A percentile compares a stretch with the other conserved stretches of the same genome.
These are phyloP conservation scores for Drosophila mulleri DNA, from an alignment of 2,888 invertebrate species.

Conservation along the genomic window DNA sequence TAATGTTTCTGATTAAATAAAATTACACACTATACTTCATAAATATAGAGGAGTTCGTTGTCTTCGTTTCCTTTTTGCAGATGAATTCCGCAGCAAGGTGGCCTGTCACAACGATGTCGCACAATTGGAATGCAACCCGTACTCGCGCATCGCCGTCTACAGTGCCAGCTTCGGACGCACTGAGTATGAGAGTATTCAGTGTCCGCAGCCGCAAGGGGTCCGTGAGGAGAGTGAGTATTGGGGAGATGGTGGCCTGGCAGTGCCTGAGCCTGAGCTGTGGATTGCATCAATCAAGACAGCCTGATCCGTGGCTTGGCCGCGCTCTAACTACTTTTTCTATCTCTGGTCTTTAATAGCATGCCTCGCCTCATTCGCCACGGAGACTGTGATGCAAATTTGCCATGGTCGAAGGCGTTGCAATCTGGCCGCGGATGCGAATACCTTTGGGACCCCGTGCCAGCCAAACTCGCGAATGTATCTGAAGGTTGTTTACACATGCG, in stretches of 20 bases:
- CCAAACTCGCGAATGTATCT: conserved; percentile 93
- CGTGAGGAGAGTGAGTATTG: conserved; percentile 93
- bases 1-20: neutral
- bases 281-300: conserved; percentile 43
- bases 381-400: conserved; percentile 94
- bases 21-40: conserved; percentile 2
- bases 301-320: conserved; percentile 6
- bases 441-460: conserved; percentile 93
- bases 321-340: conserved; percentile 18
- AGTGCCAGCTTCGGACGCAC: conserved; percentile 97
- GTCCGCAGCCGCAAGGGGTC: conserved; percentile 94
- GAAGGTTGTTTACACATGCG: conserved; percentile 95
- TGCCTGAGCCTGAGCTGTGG: neutral
- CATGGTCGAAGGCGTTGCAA: conserved; percentile 94
- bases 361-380: conserved; percentile 94
- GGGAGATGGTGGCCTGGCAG: neutral
- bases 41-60: neutral
- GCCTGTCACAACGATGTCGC: conserved; percentile 96
- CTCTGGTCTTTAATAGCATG: conserved; percentile 88
- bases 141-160: conserved; percentile 95
- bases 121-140: conserved; percentile 94
- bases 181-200: conserved; percentile 94
- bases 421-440: conserved; percentile 92
- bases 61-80: conserved; percentile 86
- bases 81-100: conserved; percentile 96